Conservation (phyloP, 1,140 invertebrate genomes). For the Glossosoma conforme region DNA sequence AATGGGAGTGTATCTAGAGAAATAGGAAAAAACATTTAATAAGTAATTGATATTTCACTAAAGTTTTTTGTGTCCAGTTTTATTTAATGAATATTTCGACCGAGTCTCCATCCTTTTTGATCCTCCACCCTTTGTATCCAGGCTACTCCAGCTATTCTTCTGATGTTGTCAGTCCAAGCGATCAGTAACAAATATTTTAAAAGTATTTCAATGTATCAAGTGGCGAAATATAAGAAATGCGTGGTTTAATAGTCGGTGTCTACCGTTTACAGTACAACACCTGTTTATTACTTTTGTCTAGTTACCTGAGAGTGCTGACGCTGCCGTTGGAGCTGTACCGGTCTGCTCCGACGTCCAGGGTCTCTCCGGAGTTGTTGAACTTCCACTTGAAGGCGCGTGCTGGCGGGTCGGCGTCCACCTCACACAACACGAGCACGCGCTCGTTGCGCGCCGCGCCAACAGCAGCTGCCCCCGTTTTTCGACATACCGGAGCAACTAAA, state of each 20-base stretch:
- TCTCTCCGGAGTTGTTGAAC: slow-evolving; percentile 81
- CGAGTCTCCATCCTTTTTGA: too few species aligned
- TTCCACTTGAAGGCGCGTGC: slow-evolving; percentile 79
- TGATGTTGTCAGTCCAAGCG: too few species aligned
- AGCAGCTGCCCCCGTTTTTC: slow-evolving; percentile 56
- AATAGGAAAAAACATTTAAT: too few species aligned
- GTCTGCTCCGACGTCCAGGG: slow-evolving; percentile 57
- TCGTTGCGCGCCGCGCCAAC: slow-evolving; percentile 79
- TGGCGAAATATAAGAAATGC: too few species aligned
- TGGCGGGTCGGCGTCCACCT: slow-evolving; percentile 78
- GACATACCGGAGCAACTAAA: slow-evolving; percentile 76
- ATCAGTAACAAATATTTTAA: too few species aligned
- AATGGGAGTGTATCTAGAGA: slow-evolving; percentile 62
- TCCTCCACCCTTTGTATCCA: too few species aligned
- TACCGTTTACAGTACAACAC: neutral
- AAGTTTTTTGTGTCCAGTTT: too few species aligned
- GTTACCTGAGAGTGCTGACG: slow-evolving; percentile 35
- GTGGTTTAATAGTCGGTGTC: too few species aligned
- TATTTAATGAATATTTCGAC: too few species aligned
- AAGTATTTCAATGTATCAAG: slow-evolving; percentile 61
- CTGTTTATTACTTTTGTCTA: neutral
- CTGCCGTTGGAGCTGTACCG: slow-evolving; percentile 34
- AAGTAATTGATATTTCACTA: too few species aligned
- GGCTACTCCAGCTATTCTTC: too few species aligned
- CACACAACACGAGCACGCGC: slow-evolving; percentile 70